Evolutionary conservation across 2,888 invertebrate genomes (phyloP), one percentile per base, ranked within the genome.

Genomic region (Lagria hirta): DNA sequence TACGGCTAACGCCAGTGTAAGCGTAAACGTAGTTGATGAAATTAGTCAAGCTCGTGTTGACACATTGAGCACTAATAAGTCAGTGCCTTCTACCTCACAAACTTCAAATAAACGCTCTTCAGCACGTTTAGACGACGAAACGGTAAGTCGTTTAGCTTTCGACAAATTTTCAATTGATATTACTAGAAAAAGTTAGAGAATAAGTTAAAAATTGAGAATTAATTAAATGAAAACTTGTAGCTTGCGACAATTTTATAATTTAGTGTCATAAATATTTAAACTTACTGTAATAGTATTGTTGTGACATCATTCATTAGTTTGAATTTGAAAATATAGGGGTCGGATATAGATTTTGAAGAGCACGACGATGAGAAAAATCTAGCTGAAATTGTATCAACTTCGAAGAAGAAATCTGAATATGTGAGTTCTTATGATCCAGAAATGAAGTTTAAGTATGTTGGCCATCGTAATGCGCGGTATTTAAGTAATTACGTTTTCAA

Each of bases 381-480:
- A 59, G 58, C 28, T 45, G n/a, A n/a, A n/a, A n/a, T 51, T 3
- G 57, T 56, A 11, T 37, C 55, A 4, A 47, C 42, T 12, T 40
- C 32, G 3, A 27, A 54, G 41, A 61, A 58, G 49, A 48, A n/a
- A n/a, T n/a, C 45, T 48, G 59, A 59, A 6, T 57, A 50, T 38
- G 49, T 41, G 11, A 54, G 47, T 22, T 50, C 59, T 12, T 72
- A 70, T 27, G 75, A 76, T 51, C 68, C 76, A 3, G 69, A 75
- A 48, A 75, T 85, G 48, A 82, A 79, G 60, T 80, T 78, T 71
- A 83, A 83, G 60, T 90, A 80, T 65, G 78, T 75, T 33, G 90
- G 90, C 1, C 90, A 91, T 69, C 78, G 90, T 38, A 90, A 90
- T 73, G 84, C 89, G 4, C 77, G 82, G 81, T 81, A 64, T n/a